A percentile compares a stretch with the other conserved stretches of the same genome.
Evolutionary conservation across 2,888 invertebrate species (phyloP).

Genomic region (Ophraella communa): DNA sequence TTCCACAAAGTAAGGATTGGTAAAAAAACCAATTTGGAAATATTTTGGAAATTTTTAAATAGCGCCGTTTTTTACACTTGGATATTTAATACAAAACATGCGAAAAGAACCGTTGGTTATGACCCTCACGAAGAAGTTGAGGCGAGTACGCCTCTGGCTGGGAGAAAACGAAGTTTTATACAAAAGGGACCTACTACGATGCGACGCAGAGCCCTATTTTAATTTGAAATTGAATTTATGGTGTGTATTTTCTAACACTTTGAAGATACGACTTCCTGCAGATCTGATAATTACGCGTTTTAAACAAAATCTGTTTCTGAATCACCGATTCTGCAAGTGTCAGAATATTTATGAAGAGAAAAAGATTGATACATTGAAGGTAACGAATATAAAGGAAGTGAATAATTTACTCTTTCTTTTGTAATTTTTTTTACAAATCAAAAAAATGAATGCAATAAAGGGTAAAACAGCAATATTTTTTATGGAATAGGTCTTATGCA

Average conservation of each 20-base stretch:
- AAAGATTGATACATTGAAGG: not conserved
- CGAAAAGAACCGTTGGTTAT: no score
- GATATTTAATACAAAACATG: no score
- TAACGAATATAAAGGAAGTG: no score
- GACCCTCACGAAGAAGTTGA: not conserved
- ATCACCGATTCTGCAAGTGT: slow-evolving; percentile 38
- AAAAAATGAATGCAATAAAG: not conserved
- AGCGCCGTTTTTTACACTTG: no score
- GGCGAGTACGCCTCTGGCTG: not conserved
- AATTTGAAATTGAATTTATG: slow-evolving; percentile 57
- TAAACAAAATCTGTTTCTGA: slow-evolving; percentile 47
- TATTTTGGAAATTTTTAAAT: no score
- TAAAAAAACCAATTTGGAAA: no score
- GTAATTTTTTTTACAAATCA: not conserved
- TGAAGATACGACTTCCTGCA: slow-evolving; percentile 56
- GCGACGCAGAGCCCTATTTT: slow-evolving; percentile 49
- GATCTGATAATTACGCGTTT: slow-evolving; percentile 56
- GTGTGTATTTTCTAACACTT: slow-evolving; percentile 56
- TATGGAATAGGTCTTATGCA: not conserved
- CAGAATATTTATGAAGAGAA: slow-evolving; percentile 18
- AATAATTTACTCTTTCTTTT: not conserved
- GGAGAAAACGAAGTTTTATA: not conserved
- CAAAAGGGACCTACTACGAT: slow-evolving; percentile 3
- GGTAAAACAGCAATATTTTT: not conserved
- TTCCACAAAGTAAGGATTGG: no score